Conservation (phyloP, 2,888 invertebrate genomes). For the Phoronis australis region DNA sequence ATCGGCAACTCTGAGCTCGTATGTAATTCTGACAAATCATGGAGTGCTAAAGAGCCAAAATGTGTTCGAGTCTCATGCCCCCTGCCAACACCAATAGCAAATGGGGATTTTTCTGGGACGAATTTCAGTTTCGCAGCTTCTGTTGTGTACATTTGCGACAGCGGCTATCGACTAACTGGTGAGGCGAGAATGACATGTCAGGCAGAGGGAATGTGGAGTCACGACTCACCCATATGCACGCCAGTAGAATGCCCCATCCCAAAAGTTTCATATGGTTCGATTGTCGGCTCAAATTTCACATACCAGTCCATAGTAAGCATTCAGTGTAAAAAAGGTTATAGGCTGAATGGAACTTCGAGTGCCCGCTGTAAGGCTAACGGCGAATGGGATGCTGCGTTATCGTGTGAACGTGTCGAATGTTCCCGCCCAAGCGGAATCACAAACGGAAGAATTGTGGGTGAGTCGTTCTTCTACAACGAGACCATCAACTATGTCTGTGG, state of each 20-base stretch:
- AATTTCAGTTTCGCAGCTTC: conserved; percentile 18
- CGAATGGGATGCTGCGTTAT: conserved; percentile 5
- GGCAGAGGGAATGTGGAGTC: conserved; percentile 31
- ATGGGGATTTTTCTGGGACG: conserved; percentile 20
- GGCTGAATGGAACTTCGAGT: background rate
- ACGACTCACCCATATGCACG: conserved; percentile 11
- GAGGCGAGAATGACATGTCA: conserved; percentile 26
- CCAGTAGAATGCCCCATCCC: conserved; percentile 11
- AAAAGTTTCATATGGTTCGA: background rate
- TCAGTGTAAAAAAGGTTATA: background rate
- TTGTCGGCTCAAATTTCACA: background rate
- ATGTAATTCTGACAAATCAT: too few relatives aligned
- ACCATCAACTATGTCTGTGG: conserved; percentile 31
- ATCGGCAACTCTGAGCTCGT: too few relatives aligned
- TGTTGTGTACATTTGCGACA: conserved; percentile 26
- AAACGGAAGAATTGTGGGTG: conserved; percentile 54
- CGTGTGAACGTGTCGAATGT: conserved; percentile 29
- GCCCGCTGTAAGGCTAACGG: background rate
- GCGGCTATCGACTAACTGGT: conserved; percentile 33
- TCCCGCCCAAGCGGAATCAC: conserved; percentile 13
- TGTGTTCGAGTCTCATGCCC: background rate
- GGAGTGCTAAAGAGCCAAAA: conserved; percentile 14
- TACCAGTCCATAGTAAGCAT: background rate
- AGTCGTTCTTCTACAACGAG: conserved; percentile 33
- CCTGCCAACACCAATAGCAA: background rate